Conservation (phyloP, 2,113 vertebrate species). For the Leucopternis melanops region DNA sequence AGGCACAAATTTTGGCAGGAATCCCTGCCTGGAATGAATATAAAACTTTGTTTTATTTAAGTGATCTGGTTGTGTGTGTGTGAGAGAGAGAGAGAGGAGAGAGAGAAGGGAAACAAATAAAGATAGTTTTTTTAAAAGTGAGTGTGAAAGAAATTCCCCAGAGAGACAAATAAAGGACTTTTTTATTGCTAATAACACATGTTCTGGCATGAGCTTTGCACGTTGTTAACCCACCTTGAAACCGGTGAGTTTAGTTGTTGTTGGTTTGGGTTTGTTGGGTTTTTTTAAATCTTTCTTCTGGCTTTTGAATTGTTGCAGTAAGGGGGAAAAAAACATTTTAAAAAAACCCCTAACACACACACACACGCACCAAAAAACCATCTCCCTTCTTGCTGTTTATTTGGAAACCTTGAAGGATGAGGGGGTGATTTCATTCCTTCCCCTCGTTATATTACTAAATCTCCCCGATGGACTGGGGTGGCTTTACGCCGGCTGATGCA, state of each 20-base stretch:
- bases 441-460: background rate
- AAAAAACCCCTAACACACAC: background rate
- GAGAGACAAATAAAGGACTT: constrained; percentile 44
- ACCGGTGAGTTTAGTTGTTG: background rate
- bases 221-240: constrained; percentile 34
- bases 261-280: background rate
- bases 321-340: background rate
- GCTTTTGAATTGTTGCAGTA: background rate
- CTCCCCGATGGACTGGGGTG: background rate
- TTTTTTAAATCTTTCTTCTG: background rate
- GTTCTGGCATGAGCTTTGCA: constrained; percentile 43
- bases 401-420: background rate
- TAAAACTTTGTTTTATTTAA: constrained; percentile 57
- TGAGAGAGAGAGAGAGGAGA: background rate
- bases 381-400: background rate
- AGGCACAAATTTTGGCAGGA: constrained; percentile 43
- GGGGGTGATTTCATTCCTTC: background rate
- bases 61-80: constrained; percentile 23
- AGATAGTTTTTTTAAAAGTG: background rate
- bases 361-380: background rate
- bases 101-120: constrained; percentile 53
- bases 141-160: constrained; percentile 60
- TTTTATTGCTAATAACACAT: constrained; percentile 55
- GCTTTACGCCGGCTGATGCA: background rate
- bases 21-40: constrained; percentile 56